Evolutionary conservation across 2,888 invertebrate genomes (phyloP).

Genomic region (Dusona sp.): DNA sequence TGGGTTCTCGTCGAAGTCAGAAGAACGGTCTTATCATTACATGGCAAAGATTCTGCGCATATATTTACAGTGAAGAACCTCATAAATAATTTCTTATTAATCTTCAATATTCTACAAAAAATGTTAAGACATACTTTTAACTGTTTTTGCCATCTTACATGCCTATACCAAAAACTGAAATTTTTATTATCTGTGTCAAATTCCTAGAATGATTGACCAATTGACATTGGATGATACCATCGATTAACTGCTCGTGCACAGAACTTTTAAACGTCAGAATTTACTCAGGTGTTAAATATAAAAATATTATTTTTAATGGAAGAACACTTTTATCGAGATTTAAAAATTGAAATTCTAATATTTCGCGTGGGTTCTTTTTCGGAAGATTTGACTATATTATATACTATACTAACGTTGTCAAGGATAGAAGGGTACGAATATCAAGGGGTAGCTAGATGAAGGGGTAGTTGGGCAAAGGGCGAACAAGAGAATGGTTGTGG

Average conservation of each 20-base stretch:
- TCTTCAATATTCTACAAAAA: neutral
- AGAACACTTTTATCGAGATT: neutral
- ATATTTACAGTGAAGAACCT: slow-evolving; percentile 35
- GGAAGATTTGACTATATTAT: slow-evolving; percentile 42
- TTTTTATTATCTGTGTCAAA: neutral
- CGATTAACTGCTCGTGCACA: neutral
- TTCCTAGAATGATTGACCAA: neutral
- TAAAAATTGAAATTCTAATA: neutral
- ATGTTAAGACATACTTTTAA: neutral
- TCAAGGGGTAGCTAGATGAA: slow-evolving; percentile 53
- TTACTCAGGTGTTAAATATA: neutral
- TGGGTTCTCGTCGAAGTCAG: slow-evolving; percentile 69
- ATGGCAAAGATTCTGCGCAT: slow-evolving; percentile 37
- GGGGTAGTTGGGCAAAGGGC: slow-evolving; percentile 62
- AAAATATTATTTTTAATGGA: neutral
- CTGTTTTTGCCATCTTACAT: neutral
- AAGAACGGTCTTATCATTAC: slow-evolving; percentile 63
- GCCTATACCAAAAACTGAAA: neutral
- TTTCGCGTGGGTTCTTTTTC: neutral
- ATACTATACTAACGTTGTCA: slow-evolving; percentile 48
- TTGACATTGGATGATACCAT: neutral
- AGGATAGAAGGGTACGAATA: slow-evolving; percentile 58
- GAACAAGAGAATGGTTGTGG: slow-evolving; percentile 68
- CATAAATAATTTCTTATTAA: slow-evolving; percentile 21
- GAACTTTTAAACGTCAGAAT: neutral